Base-by-base conservation (phyloP, 2,797 vertebrate genomes). In the Sebastes trivittatus region DNA sequence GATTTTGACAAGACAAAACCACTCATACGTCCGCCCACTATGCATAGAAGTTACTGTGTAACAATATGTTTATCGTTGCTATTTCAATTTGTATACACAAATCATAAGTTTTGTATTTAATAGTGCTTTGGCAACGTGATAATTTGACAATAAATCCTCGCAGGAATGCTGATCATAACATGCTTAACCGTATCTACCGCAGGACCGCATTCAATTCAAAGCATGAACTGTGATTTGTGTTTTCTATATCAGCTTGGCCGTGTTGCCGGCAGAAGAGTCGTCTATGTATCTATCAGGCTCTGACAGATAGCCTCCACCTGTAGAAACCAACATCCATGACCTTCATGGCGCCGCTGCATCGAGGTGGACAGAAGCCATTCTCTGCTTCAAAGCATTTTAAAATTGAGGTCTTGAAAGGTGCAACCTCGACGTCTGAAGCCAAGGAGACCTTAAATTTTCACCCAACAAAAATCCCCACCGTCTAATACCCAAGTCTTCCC, bases 321-420 rank as follows among this genome's bases (percentile, higher is more conserved):
- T 72, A 84, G 80, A 90, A 91, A 80, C 73, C 79, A 38, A 70
- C 84, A 84, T 84, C 81, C 89, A 75, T 84, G 90, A 94, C 91
- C 91, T 91, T 79, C 79, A 23, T 54, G 81, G 63, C 64, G 74
- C 34, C 4, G 10, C 34, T 36, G 34, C 34, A 36, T 36, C 11
- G 34, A 67, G 69, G 81, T 87, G 89, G 89, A 89, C 90, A 89
- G 88, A 90, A 91, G 88, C 86, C 91, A 94, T 94, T 94, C 93
- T 90, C 91, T 92, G 91, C 90, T 93, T 94, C 93, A 92, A 85
- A 92, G 91, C 30, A 54, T 88, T 92, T 89, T 75, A 82, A 93
- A 92, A 94, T 94, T 95, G 92, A 93, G 92, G 91, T 94, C 92
- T 92, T 81, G 78, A 91, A 85, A 91, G 90, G 92, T 88, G 85